These are phyloP conservation scores for Trachymyrmex septentrionalis DNA, from an alignment of 1,140 invertebrate genomes.

Conservation along the genomic window DNA sequence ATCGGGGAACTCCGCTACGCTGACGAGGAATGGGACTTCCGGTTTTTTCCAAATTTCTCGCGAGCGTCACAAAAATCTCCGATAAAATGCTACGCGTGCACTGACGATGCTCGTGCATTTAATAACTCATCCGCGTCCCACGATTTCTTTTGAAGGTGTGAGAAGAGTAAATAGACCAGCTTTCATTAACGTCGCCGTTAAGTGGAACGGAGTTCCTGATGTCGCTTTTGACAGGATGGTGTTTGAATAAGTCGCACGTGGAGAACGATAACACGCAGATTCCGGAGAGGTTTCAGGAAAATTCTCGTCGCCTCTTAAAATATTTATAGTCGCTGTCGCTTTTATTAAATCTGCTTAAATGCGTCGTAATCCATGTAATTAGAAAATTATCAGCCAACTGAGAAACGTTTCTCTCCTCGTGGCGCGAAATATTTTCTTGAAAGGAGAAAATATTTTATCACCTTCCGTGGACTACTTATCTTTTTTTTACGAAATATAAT, in stretches of 20 bases:
- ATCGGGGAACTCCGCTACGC: constrained; percentile 50
- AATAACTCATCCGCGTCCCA: constrained; percentile 1
- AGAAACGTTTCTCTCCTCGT: not conserved
- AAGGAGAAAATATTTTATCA: not conserved
- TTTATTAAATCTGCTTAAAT: not conserved
- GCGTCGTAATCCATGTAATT: not conserved
- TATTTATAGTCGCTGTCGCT: constrained; percentile 6
- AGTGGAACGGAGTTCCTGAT: constrained; percentile 42
- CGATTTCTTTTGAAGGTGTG: not conserved
- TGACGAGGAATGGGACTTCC: constrained; percentile 71
- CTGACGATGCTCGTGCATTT: constrained; percentile 3
- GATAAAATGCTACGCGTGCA: constrained; percentile 64
- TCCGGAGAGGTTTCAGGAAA: not conserved
- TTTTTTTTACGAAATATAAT: not conserved
- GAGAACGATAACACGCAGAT: constrained; percentile 22
- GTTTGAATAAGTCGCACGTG: constrained; percentile 32
- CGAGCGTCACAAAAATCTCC: constrained; percentile 40
- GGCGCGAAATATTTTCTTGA: not conserved
- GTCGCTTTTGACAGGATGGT: not conserved
- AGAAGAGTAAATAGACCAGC: constrained; percentile 57
- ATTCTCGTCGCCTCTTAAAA: not conserved
- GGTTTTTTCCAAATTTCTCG: constrained; percentile 64
- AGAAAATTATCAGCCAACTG: constrained; percentile 1
- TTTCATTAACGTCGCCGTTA: constrained; percentile 62
- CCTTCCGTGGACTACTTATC: not conserved